Conservation (phyloP, 1,140 invertebrate genomes). For the Brachionus koreanus region DNA sequence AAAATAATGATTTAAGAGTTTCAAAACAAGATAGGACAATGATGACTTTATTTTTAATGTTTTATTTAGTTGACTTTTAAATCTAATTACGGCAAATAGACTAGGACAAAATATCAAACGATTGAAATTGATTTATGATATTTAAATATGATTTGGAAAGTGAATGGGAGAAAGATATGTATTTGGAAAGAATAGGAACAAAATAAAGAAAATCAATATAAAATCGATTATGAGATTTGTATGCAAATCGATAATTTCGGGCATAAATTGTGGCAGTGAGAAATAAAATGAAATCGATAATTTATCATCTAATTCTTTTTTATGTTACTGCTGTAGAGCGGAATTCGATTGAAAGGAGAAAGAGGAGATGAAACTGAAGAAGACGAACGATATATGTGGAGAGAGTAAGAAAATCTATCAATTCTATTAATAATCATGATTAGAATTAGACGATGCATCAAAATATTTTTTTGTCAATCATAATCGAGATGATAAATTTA, state of each 20-base stretch:
- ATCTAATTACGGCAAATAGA: neutral
- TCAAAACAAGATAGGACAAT: neutral
- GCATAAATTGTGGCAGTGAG: neutral
- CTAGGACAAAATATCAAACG: slow-evolving; percentile 18
- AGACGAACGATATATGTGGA: neutral
- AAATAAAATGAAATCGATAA: slow-evolving; percentile 20
- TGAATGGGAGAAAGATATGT: neutral
- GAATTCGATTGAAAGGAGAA: neutral
- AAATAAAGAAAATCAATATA: neutral
- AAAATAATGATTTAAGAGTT: slow-evolving; percentile 31
- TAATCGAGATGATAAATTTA: slow-evolving; percentile 42
- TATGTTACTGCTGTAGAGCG: neutral
- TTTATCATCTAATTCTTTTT: neutral
- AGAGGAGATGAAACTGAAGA: neutral
- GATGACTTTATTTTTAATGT: neutral
- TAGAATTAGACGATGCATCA: slow-evolving; percentile 25
- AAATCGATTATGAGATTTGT: slow-evolving; percentile 4
- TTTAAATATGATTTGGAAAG: neutral
- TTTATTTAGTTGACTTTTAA: neutral
- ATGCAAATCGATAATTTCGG: neutral
- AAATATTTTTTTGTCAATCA: slow-evolving; percentile 42
- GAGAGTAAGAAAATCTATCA: slow-evolving; percentile 18
- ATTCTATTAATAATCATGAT: slow-evolving; percentile 32
- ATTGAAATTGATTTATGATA: slow-evolving; percentile 30
- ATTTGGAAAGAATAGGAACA: neutral